Percentiles rank a stretch among this genome's conserved stretches.
These are phyloP conservation scores for Crotalus horridus DNA, from an alignment of 2,113 vertebrate genomes.

Conservation along the genomic window DNA sequence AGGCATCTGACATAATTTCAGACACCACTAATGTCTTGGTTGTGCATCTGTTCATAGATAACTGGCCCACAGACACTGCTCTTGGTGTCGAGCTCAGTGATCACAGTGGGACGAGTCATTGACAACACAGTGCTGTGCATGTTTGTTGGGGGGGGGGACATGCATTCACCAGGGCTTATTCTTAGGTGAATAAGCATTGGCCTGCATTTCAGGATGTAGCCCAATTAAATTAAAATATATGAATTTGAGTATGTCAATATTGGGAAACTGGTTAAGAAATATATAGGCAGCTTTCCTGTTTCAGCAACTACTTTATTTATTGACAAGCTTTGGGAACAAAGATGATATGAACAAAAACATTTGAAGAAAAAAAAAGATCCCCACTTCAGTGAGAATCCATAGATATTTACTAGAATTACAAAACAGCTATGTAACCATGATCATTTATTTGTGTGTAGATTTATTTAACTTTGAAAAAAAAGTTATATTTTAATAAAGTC, in stretches of 20 bases:
- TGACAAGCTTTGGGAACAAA: neutral
- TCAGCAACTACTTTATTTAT: neutral
- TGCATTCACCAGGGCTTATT: neutral
- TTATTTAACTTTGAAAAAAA: neutral
- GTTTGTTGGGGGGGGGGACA: neutral
- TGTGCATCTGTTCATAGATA: neutral
- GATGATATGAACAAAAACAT: neutral
- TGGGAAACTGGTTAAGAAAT: neutral
- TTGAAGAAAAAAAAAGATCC: neutral
- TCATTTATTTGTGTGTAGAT: neutral
- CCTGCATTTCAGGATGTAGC: neutral
- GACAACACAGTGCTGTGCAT: neutral
- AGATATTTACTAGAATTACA: neutral
- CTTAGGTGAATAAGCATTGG: neutral
- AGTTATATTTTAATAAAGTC: neutral
- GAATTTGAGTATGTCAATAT: neutral
- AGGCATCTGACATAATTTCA: conserved; percentile 14
- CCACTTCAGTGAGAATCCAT: too few species aligned
- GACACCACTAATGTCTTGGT: neutral
- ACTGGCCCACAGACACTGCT: neutral
- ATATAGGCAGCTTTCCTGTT: neutral
- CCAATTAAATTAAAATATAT: neutral
- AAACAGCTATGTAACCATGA: neutral
- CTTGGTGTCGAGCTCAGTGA: neutral
- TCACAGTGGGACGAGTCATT: neutral